Conservation (phyloP, 2,888 invertebrate species). For the Serrognathus titanus region DNA sequence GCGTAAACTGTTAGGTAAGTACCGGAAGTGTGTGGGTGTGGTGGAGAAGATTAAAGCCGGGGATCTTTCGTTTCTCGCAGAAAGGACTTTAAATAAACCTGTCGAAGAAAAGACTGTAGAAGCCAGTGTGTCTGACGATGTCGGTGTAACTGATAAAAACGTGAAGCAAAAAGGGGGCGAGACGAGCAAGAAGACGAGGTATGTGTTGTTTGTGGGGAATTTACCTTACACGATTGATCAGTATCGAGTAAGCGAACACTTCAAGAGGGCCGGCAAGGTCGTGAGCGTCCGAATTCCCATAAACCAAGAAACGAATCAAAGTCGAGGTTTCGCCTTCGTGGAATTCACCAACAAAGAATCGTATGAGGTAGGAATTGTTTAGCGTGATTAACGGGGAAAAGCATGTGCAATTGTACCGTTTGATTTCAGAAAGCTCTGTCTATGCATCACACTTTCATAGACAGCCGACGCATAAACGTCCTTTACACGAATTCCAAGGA, state of each 20-base stretch:
- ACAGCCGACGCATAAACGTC: constrained; percentile 48
- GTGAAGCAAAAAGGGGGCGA: neutral
- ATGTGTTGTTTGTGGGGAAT: constrained; percentile 50
- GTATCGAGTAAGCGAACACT: constrained; percentile 48
- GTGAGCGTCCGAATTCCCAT: constrained; percentile 45
- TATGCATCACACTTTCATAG: constrained; percentile 45
- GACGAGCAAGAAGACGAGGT: constrained; percentile 30
- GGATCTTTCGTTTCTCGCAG: too few relatives aligned
- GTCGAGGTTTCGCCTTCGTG: constrained; percentile 50
- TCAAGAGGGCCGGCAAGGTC: constrained; percentile 46
- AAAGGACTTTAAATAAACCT: too few relatives aligned
- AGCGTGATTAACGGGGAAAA: too few relatives aligned
- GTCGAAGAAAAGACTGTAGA: too few relatives aligned
- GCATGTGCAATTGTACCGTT: too few relatives aligned
- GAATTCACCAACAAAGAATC: constrained; percentile 45
- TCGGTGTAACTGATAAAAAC: too few relatives aligned
- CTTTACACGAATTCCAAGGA: constrained; percentile 38
- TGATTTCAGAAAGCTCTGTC: constrained; percentile 48
- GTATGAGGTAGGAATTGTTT: constrained; percentile 46
- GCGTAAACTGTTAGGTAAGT: too few relatives aligned
- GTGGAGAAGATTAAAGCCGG: too few relatives aligned
- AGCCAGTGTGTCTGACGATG: too few relatives aligned
- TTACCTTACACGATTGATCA: constrained; percentile 43
- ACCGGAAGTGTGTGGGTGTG: too few relatives aligned
- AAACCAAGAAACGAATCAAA: constrained; percentile 36